A percentile compares a stretch with the other conserved stretches of the same genome.
phyloP scores from a whole-genome alignment of 2,888 invertebrate species.

The Smittia aterrima region DNA sequence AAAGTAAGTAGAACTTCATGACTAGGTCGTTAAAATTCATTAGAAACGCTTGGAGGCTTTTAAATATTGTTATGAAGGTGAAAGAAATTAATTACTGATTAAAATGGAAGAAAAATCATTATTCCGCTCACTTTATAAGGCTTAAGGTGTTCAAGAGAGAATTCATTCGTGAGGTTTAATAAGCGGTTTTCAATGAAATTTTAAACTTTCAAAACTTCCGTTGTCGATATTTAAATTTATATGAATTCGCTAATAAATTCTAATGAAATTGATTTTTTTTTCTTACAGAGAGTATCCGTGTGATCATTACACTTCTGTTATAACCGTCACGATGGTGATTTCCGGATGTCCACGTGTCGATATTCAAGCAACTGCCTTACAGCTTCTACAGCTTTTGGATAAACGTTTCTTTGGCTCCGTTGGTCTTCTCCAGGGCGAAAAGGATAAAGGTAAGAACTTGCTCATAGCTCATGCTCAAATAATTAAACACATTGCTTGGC shows the following conservation, averaged over 20 bases:
- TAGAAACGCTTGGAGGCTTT: not conserved
- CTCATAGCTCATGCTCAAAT: too few relatives aligned
- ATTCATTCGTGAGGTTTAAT: too few relatives aligned
- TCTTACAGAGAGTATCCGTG: constrained; percentile 86
- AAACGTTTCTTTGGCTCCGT: constrained; percentile 90
- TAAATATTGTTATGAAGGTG: not conserved
- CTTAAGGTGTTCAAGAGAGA: too few relatives aligned
- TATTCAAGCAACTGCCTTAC: constrained; percentile 92
- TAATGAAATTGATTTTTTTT: too few relatives aligned
- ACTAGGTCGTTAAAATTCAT: not conserved
- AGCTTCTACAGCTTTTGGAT: constrained; percentile 89
- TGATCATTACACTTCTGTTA: constrained; percentile 95
- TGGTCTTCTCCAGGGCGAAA: constrained; percentile 66
- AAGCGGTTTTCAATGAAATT: too few relatives aligned
- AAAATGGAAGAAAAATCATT: not conserved
- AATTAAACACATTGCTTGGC: too few relatives aligned
- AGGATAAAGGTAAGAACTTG: constrained; percentile 71
- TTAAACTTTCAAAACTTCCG: too few relatives aligned
- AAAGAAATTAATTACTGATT: not conserved
- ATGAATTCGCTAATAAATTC: too few relatives aligned
- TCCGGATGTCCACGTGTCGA: constrained; percentile 89
- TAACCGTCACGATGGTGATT: constrained; percentile 95
- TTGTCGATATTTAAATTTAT: too few relatives aligned
- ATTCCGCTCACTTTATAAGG: not conserved
- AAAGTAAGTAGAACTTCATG: constrained; percentile 59